Percentiles rank a stretch among this genome's conserved stretches.
These are phyloP conservation scores for Apamea anceps DNA, from an alignment of 2,888 invertebrate species.

Conservation along the genomic window DNA sequence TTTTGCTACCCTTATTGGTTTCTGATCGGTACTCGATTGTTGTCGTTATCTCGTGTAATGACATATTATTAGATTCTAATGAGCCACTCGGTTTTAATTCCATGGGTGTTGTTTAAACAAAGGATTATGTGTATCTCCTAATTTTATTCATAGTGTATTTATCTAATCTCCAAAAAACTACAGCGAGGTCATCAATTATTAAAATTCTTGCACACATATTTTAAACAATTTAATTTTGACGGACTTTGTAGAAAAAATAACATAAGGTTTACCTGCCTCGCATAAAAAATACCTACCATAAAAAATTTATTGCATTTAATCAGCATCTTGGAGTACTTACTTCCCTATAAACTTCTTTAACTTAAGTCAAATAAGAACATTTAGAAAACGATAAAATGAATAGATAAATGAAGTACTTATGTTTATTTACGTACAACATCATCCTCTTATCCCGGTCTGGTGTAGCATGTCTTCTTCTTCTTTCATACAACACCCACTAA, in stretches of 20 bases:
- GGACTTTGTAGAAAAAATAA: neutral
- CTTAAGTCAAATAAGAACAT: neutral
- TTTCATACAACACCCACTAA: neutral
- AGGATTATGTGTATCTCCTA: neutral
- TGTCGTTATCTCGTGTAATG: neutral
- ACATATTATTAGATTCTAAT: constrained; percentile 7
- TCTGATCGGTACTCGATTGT: neutral
- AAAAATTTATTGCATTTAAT: constrained; percentile 23
- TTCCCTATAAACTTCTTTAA: neutral
- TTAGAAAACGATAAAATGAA: neutral
- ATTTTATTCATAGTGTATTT: neutral
- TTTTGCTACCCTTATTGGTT: constrained; percentile 22
- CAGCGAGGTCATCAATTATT: neutral
- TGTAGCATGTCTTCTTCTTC: too few relatives aligned
- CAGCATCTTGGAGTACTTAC: constrained; percentile 7
- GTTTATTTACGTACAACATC: too few relatives aligned
- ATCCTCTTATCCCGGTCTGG: neutral
- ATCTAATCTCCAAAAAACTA: neutral
- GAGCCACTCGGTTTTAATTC: neutral
- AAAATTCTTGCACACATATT: neutral
- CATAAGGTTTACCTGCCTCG: too few relatives aligned
- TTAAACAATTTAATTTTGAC: neutral
- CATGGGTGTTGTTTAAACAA: neutral
- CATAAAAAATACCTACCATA: constrained; percentile 1
- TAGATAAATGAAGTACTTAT: neutral